Conservation (phyloP, 2,797 vertebrate species). For the Tympanoctomys barrerae region DNA sequence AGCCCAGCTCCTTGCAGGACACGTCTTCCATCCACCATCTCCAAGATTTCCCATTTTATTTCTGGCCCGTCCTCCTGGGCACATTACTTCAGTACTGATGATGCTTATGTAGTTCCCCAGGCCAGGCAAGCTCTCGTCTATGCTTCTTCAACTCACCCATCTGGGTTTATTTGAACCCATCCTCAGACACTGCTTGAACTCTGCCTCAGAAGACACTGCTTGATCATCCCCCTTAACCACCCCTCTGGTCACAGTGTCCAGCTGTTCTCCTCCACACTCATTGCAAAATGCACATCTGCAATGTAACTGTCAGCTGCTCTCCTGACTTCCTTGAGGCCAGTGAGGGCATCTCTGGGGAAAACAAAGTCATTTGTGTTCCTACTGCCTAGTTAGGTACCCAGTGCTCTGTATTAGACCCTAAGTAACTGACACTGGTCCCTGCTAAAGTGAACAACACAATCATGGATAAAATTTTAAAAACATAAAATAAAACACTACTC, state of each 20-base stretch:
- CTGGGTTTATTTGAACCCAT: too few species aligned
- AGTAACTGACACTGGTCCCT: background rate
- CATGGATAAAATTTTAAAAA: background rate
- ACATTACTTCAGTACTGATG: background rate
- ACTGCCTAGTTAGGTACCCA: background rate
- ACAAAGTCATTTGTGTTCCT: background rate
- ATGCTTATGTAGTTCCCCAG: background rate
- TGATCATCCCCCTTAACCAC: background rate
- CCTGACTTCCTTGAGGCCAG: background rate
- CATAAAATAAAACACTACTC: background rate
- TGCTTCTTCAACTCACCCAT: background rate
- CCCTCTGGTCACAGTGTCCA: background rate
- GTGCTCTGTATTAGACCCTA: background rate
- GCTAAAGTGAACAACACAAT: background rate
- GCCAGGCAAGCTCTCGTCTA: background rate
- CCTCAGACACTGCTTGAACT: background rate
- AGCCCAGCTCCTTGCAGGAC: background rate
- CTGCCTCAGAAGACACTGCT: background rate
- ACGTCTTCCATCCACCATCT: background rate
- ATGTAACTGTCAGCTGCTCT: background rate
- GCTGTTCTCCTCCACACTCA: background rate
- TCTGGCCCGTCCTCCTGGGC: fast-evolving
- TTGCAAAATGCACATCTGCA: fast-evolving
- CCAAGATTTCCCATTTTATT: background rate
- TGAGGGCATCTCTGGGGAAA: background rate